Evolutionary conservation across 2,888 invertebrate species (phyloP).

Genomic region (Argyra leucocephala): DNA sequence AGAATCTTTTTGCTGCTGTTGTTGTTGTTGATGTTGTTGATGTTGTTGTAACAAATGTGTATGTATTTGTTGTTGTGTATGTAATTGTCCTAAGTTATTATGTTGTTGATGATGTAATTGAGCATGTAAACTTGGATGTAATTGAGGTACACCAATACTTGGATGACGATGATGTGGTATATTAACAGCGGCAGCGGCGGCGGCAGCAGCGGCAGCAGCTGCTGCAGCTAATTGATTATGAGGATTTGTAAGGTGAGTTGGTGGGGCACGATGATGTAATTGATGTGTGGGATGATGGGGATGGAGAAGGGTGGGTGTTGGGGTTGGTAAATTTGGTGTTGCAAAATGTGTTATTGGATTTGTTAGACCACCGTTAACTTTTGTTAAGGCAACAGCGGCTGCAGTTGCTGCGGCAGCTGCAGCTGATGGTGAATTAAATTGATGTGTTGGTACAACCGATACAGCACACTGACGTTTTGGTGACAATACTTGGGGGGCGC

Average conservation of each 20-base stretch:
- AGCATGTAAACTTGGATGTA: slow-evolving; percentile 44
- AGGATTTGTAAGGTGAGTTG: slow-evolving; percentile 22
- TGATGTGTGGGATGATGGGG: slow-evolving; percentile 23
- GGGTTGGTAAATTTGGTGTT: slow-evolving; percentile 39
- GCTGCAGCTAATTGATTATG: slow-evolving; percentile 27
- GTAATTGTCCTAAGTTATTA: slow-evolving; percentile 10
- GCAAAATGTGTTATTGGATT: slow-evolving; percentile 28
- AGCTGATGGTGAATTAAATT: slow-evolving; percentile 10
- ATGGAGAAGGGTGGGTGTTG: slow-evolving; percentile 38
- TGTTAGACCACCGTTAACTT: slow-evolving; percentile 19
- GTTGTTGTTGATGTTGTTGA: slow-evolving; percentile 34
- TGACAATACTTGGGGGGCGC: slow-evolving; percentile 46
- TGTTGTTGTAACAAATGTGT: slow-evolving; percentile 29
- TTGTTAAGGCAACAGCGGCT: slow-evolving; percentile 38
- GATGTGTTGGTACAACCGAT: slow-evolving; percentile 34
- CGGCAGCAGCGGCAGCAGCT: slow-evolving; percentile 26
- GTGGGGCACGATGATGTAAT: slow-evolving; percentile 23
- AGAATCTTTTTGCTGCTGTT: slow-evolving; percentile 34
- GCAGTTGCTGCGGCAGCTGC: slow-evolving; percentile 28
- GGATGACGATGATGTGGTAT: slow-evolving; percentile 31
- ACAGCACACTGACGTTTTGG: slow-evolving; percentile 45
- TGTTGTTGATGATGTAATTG: slow-evolving; percentile 19
- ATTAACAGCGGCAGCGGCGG: slow-evolving; percentile 28
- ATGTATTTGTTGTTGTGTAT: slow-evolving; percentile 12
- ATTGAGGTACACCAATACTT: slow-evolving; percentile 36